A percentile compares a stretch with the other conserved stretches of the same genome.
Conservation (phyloP, 2,888 invertebrate species). For the Dryobota labecula region DNA sequence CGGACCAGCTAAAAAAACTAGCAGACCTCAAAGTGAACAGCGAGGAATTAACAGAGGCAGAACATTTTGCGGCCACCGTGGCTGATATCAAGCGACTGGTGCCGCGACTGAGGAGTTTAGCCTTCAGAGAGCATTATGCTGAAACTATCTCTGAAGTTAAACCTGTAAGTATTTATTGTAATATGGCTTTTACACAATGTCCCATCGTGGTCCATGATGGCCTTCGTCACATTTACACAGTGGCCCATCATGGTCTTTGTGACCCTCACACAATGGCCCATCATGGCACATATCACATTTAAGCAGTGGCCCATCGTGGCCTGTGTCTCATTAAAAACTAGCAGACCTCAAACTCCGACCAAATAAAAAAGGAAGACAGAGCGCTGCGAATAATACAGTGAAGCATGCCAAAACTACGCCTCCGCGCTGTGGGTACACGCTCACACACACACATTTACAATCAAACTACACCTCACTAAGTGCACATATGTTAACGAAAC, state of each 20-base stretch:
- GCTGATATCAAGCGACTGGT: slow-evolving; percentile 96
- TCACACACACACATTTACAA: no score
- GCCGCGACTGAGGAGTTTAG: slow-evolving; percentile 96
- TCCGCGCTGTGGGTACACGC: no score
- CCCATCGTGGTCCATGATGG: not conserved
- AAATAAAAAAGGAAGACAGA: no score
- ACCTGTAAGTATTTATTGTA: slow-evolving; percentile 95
- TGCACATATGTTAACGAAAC: no score
- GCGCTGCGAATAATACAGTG: no score
- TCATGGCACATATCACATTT: no score
- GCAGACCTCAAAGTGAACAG: slow-evolving; percentile 94
- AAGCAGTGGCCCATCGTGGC: not conserved
- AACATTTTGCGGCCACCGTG: slow-evolving; percentile 98
- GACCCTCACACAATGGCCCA: not conserved
- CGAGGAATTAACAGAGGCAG: slow-evolving; percentile 96
- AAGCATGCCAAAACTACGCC: no score
- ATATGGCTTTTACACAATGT: not conserved
- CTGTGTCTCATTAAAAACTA: no score
- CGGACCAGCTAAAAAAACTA: slow-evolving; percentile 96
- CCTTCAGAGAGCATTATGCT: slow-evolving; percentile 96
- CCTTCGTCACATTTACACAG: not conserved
- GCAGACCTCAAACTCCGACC: no score
- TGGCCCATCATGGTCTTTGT: not conserved
- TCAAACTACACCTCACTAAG: no score
- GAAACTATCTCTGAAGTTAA: slow-evolving; percentile 93